These are phyloP conservation scores for Conomelus anceps DNA, from an alignment of 2,888 invertebrate genomes.

Conservation along the genomic window DNA sequence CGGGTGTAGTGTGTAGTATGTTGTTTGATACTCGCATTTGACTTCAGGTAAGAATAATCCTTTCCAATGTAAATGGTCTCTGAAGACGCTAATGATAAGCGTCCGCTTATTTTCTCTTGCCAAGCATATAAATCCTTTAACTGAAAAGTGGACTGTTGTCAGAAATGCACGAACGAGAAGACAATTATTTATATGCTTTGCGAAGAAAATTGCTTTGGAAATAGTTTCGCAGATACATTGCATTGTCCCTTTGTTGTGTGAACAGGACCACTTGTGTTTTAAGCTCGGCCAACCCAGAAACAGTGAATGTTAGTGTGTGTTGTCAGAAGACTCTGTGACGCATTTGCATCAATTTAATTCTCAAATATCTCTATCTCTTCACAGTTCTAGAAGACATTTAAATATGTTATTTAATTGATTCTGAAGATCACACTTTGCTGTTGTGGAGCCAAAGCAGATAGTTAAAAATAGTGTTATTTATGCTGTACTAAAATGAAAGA, in stretches of 20 bases:
- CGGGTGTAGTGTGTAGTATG: neutral
- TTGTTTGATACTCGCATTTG: neutral
- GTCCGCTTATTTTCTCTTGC: neutral
- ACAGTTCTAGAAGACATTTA: neutral
- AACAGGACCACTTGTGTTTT: neutral
- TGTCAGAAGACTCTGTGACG: neutral
- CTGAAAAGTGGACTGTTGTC: neutral
- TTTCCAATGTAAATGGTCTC: neutral
- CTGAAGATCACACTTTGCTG: neutral
- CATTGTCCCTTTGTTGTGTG: neutral
- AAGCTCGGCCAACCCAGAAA: neutral
- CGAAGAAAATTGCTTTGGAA: neutral
- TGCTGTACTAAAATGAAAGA: too few species aligned
- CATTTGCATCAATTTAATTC: neutral
- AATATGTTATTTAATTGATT: neutral
- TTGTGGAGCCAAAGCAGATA: neutral
- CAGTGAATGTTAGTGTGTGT: neutral
- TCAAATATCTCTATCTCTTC: neutral
- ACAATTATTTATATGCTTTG: neutral
- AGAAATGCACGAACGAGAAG: neutral
- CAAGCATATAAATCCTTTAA: neutral
- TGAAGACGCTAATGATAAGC: neutral
- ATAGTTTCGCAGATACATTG: neutral
- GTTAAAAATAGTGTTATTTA: neutral
- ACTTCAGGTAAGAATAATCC: neutral